Percentiles rank a stretch among this genome's conserved stretches.
Conservation (phyloP, 2,113 vertebrate genomes). For the Oenanthe melanoleuca region DNA sequence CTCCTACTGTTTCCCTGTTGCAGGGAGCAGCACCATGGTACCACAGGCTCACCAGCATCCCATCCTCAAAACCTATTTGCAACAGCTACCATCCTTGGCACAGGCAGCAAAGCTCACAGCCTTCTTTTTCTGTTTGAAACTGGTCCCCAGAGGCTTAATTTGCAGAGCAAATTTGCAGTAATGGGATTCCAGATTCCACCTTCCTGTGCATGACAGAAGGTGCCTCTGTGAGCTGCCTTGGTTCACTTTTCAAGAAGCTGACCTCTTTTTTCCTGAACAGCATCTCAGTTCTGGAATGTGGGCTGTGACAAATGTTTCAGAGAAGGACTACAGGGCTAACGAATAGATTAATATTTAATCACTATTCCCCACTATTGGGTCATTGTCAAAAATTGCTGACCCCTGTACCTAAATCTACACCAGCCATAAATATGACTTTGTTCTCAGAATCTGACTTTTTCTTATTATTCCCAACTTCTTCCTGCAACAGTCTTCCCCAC, state of each 20-base stretch:
- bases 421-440: neutral
- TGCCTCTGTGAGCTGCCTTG: neutral
- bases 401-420: neutral
- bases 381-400: neutral
- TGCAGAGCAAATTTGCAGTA: constrained; percentile 30
- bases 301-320: constrained; percentile 8
- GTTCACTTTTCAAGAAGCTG: constrained; percentile 54
- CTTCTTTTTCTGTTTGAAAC: constrained; percentile 28
- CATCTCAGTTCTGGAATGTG: neutral
- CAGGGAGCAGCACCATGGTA: neutral
- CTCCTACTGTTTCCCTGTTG: neutral
- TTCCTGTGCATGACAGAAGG: constrained; percentile 50
- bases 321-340: constrained; percentile 32
- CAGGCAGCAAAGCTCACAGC: constrained; percentile 14
- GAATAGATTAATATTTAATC: constrained; percentile 25
- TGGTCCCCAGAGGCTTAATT: constrained; percentile 54
- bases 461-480: neutral
- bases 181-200: constrained; percentile 64
- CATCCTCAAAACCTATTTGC: neutral
- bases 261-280: constrained; percentile 48
- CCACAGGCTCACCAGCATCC: neutral
- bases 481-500: neutral
- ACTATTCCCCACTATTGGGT: neutral
- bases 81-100: neutral
- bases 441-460: neutral